Evolutionary conservation across 2,113 vertebrate species (phyloP), one percentile per base, ranked within the genome.

Genomic region (Sturnus vulgaris): DNA sequence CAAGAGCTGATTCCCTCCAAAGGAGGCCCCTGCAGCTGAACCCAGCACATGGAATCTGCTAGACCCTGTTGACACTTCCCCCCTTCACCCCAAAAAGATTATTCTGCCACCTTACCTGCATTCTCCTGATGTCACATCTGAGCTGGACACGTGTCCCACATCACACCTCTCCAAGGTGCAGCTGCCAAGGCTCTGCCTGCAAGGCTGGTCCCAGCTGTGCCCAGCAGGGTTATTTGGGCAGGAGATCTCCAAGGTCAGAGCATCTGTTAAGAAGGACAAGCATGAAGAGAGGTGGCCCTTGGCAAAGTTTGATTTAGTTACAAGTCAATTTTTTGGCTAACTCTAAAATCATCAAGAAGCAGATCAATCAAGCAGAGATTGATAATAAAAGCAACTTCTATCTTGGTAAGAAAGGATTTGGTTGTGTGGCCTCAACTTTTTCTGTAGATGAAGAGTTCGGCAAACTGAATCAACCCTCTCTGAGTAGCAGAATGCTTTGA

Each of bases 241-340:
- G 6, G 72, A 86, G 50, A 53, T 71, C 52, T 98, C 98, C 93
- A 97, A 96, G 50, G 46, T 69, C 30, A 97, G 96, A 86, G 97
- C 98, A 96, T 98, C 98, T 99, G 95, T 52, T 33, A 35, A 65
- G 47, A 65, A 50, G 30, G 17, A 83, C 6, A 69, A 68, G 10
- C 0, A 10, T 7, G 6, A 80, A 73, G 27, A 77, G 5, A 2
- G 5, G 8, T 2, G 0, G 4, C 28, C 37, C 24, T 15, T 11
- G 9, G 25, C 22, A 70, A 70, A 86, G 9, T 1, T 30, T 3
- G 8, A 33, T 30, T 83, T 25, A 61, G 52, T 37, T 33, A 59
- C 23, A 2, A 22, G 4, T 20, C 15, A 33, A 0, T 21, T 35
- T 47, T 80, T 75, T 49, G 0, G 21, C 15, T 19, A 35, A 64